These are phyloP conservation scores for Metopolophium dirhodum DNA, from an alignment of 1,140 invertebrate genomes.

Conservation along the genomic window DNA sequence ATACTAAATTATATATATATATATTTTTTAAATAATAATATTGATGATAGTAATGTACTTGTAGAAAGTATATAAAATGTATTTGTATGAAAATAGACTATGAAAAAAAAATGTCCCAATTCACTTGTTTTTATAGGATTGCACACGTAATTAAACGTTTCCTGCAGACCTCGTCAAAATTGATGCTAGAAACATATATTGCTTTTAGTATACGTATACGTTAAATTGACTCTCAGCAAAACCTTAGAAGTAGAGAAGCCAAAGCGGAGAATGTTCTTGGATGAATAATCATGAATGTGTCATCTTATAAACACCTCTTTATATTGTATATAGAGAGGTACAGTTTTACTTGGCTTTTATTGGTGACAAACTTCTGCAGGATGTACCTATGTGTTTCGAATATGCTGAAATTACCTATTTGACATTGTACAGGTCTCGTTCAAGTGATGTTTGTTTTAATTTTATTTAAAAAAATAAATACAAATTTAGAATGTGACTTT, in stretches of 20 bases:
- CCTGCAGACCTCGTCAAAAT: slow-evolving; percentile 25
- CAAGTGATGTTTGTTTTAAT: slow-evolving; percentile 38
- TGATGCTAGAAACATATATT: slow-evolving; percentile 25
- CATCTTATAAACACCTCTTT: background rate
- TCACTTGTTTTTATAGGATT: slow-evolving; percentile 34
- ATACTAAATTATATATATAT: slow-evolving; percentile 23
- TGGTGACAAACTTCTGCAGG: background rate
- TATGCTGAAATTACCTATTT: slow-evolving; percentile 22
- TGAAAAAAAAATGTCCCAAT: slow-evolving; percentile 32
- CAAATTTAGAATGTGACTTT: background rate
- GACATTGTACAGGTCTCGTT: slow-evolving; percentile 22
- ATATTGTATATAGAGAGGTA: background rate
- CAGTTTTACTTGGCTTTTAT: background rate
- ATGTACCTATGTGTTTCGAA: background rate
- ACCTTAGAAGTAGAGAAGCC: slow-evolving; percentile 14
- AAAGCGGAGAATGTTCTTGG: slow-evolving; percentile 26
- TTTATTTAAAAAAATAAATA: background rate
- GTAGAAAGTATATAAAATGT: background rate
- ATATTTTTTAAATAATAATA: slow-evolving; percentile 1
- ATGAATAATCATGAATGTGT: background rate
- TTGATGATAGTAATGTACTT: slow-evolving; percentile 23
- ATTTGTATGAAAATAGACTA: background rate
- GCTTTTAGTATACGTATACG: background rate
- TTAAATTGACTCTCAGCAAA: slow-evolving; percentile 26
- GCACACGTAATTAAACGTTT: slow-evolving; percentile 1